Conservation (phyloP, 2,797 vertebrate genomes). For the Echiichthys vipera region DNA sequence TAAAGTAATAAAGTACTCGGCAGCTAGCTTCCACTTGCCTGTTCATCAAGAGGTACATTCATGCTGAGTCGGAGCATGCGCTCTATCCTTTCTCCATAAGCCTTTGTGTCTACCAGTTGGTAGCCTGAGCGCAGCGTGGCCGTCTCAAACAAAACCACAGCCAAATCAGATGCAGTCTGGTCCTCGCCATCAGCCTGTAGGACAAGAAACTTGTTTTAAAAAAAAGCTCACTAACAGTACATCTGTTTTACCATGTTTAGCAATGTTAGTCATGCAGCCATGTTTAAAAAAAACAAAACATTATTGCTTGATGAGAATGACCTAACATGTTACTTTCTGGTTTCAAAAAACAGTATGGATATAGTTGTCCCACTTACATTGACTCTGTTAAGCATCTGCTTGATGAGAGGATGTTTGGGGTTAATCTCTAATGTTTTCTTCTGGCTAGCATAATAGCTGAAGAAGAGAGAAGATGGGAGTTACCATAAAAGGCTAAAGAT, state of each 20-base stretch:
- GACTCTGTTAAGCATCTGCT: conserved; percentile 93
- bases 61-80: conserved; percentile 97
- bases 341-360: too few relatives aligned
- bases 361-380: too few relatives aligned
- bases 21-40: conserved; percentile 59
- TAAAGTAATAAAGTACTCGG: background rate
- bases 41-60: conserved; percentile 90
- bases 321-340: background rate
- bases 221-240: background rate
- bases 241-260: background rate
- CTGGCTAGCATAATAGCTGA: conserved; percentile 97
- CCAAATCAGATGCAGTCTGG: conserved; percentile 93
- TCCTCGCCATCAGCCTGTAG: conserved; percentile 90
- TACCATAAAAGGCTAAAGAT: too few relatives aligned
- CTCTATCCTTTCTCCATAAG: conserved; percentile 96
- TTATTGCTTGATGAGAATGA: background rate
- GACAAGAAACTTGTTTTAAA: too few relatives aligned
- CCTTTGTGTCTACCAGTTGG: conserved; percentile 94
- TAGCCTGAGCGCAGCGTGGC: conserved; percentile 97
- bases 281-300: too few relatives aligned
- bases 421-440: conserved; percentile 99
- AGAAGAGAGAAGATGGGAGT: conserved; percentile 3
- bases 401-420: conserved; percentile 96
- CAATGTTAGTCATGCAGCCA: background rate
- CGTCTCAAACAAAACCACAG: conserved; percentile 95